Evolutionary conservation across 1,140 invertebrate genomes (phyloP).

Genomic region (Dendroctonus valens): DNA sequence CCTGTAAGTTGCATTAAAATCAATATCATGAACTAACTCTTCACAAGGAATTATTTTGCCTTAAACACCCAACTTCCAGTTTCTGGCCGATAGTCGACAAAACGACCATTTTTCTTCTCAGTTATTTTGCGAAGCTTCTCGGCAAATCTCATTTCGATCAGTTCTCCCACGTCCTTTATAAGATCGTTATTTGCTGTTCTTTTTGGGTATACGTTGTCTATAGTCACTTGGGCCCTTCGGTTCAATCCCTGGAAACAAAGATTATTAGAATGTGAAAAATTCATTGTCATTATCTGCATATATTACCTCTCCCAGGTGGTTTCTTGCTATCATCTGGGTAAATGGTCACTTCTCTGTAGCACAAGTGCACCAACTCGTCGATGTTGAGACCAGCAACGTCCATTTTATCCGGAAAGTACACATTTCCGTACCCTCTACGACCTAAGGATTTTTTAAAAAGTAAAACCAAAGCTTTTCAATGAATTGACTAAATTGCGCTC

Average conservation of each 20-base stretch:
- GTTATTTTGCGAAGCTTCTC: conserved; percentile 82
- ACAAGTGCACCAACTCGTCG: conserved; percentile 78
- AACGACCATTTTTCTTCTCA: conserved; percentile 81
- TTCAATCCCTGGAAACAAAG: conserved; percentile 70
- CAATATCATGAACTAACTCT: neutral
- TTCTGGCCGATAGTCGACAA: conserved; percentile 92
- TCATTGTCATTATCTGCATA: conserved; percentile 4
- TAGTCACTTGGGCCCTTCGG: conserved; percentile 84
- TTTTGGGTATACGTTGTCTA: conserved; percentile 92
- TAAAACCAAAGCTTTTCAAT: neutral
- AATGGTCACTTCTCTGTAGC: conserved; percentile 73
- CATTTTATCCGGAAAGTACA: conserved; percentile 83
- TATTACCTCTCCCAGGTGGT: conserved; percentile 65
- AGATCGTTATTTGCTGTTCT: conserved; percentile 80
- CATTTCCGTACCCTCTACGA: conserved; percentile 86
- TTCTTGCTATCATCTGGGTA: conserved; percentile 71
- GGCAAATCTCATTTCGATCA: conserved; percentile 83
- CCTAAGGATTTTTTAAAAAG: conserved; percentile 57
- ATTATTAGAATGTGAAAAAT: neutral
- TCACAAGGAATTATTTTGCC: neutral
- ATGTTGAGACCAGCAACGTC: conserved; percentile 88
- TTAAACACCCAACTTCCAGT: conserved; percentile 96
- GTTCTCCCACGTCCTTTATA: conserved; percentile 77
- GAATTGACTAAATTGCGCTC: neutral
- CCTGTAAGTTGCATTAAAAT: conserved; percentile 46